Conservation (phyloP, 2,888 invertebrate species). For the Tiliacea citrago region DNA sequence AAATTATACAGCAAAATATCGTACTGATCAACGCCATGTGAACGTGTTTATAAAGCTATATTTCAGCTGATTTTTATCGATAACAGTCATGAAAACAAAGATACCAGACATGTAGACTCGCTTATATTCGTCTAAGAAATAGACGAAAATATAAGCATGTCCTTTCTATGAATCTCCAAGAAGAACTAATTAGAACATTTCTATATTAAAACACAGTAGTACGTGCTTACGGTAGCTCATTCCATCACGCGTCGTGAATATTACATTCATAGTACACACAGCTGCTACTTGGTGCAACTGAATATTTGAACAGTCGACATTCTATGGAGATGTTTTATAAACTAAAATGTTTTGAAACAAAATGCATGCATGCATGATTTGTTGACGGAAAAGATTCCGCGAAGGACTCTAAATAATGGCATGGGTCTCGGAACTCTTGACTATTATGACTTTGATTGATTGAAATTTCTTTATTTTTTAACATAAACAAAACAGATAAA, state of each 20-base stretch:
- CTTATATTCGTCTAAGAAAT: background rate
- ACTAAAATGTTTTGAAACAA: conserved; percentile 1
- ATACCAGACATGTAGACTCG: background rate
- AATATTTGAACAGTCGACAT: conserved; percentile 11
- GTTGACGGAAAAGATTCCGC: background rate
- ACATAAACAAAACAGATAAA: too few species aligned
- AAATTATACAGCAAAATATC: too few species aligned
- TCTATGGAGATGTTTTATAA: background rate
- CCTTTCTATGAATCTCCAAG: too few species aligned
- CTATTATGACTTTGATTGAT: too few species aligned
- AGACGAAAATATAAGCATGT: background rate
- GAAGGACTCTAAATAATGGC: too few species aligned
- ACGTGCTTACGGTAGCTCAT: conserved; percentile 22
- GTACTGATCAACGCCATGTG: too few species aligned
- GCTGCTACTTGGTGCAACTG: background rate
- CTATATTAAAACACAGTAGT: background rate
- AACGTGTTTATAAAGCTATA: too few species aligned
- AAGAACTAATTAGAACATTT: background rate
- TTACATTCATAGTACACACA: conserved; percentile 29
- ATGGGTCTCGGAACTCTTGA: too few species aligned
- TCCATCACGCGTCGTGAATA: conserved; percentile 36
- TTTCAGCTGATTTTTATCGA: too few species aligned
- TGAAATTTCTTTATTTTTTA: too few species aligned
- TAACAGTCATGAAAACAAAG: background rate
- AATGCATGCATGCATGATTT: background rate